These are phyloP conservation scores for Elmis aenea DNA, from an alignment of 2,888 invertebrate genomes.

Conservation along the genomic window DNA sequence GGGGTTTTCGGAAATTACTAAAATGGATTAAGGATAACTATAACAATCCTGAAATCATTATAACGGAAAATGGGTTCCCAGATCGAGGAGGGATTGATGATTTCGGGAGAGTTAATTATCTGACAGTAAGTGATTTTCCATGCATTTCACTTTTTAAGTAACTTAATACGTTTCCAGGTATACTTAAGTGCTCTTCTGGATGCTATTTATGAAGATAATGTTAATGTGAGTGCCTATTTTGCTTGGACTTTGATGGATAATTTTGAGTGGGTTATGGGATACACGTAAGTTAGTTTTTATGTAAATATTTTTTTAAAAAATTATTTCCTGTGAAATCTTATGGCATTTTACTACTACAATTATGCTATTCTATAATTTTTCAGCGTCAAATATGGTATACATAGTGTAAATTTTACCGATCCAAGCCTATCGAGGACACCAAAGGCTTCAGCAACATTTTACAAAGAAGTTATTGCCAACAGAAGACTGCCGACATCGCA, in stretches of 20 bases:
- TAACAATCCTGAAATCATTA: conserved; percentile 51
- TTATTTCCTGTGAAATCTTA: conserved; percentile 2
- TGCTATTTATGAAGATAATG: conserved; percentile 41
- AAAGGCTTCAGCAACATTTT: conserved; percentile 55
- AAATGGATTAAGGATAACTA: conserved; percentile 42
- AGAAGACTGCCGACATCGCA: conserved; percentile 18
- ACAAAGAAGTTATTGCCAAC: conserved; percentile 49
- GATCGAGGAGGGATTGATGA: conserved; percentile 48
- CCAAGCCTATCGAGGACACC: conserved; percentile 54
- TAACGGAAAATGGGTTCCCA: conserved; percentile 57
- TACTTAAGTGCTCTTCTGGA: conserved; percentile 27
- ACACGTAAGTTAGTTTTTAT: conserved; percentile 38
- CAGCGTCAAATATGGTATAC: conserved; percentile 62
- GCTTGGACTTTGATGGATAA: conserved; percentile 61
- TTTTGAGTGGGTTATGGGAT: conserved; percentile 57
- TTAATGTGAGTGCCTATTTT: conserved; percentile 51
- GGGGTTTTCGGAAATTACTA: conserved; percentile 54
- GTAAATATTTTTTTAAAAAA: conserved; percentile 2
- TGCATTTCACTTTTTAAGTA: background rate
- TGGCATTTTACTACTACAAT: background rate
- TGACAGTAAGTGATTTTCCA: conserved; percentile 12
- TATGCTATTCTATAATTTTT: conserved; percentile 32
- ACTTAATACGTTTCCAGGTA: conserved; percentile 18
- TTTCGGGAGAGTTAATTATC: conserved; percentile 45
- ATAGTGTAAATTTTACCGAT: conserved; percentile 59